These are phyloP conservation scores for Atrichornis clamosus DNA, from an alignment of 2,113 vertebrate species.

Conservation along the genomic window DNA sequence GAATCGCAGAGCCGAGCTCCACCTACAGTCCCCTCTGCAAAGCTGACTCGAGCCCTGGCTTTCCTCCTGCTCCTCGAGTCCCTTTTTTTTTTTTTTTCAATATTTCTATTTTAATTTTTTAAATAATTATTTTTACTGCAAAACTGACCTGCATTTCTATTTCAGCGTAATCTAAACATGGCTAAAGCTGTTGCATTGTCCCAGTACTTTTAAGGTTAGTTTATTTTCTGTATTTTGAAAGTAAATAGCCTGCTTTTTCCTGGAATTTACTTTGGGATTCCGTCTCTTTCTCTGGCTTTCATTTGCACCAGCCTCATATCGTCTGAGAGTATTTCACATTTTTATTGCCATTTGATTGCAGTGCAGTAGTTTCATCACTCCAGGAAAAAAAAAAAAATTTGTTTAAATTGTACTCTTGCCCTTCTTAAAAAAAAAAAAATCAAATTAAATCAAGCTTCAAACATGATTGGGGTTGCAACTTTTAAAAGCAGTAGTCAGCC, in stretches of 20 bases:
- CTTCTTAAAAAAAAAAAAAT: neutral
- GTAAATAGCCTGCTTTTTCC: conserved; percentile 44
- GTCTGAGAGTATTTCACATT: conserved; percentile 34
- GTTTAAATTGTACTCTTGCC: conserved; percentile 23
- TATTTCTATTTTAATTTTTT: neutral
- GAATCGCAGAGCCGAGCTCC: conserved; percentile 90
- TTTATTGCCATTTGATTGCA: conserved; percentile 31
- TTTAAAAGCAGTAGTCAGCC: conserved; percentile 16
- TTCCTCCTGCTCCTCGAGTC: neutral
- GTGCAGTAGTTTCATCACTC: conserved; percentile 32
- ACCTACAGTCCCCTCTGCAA: conserved; percentile 86
- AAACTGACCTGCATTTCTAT: fast-evolving
- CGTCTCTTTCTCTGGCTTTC: conserved; percentile 40
- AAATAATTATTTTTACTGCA: neutral
- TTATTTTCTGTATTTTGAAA: conserved; percentile 37
- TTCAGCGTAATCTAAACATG: fast-evolving
- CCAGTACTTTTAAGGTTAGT: neutral
- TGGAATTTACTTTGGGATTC: conserved; percentile 44
- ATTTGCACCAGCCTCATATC: conserved; percentile 53
- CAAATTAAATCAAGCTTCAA: neutral
- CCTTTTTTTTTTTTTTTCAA: neutral
- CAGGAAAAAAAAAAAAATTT: neutral
- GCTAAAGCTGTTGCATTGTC: neutral
- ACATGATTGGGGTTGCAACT: conserved; percentile 4
- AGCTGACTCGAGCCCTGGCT: conserved; percentile 14